phyloP scores from a whole-genome alignment of 1,140 invertebrate species.

The Apis cerana region DNA sequence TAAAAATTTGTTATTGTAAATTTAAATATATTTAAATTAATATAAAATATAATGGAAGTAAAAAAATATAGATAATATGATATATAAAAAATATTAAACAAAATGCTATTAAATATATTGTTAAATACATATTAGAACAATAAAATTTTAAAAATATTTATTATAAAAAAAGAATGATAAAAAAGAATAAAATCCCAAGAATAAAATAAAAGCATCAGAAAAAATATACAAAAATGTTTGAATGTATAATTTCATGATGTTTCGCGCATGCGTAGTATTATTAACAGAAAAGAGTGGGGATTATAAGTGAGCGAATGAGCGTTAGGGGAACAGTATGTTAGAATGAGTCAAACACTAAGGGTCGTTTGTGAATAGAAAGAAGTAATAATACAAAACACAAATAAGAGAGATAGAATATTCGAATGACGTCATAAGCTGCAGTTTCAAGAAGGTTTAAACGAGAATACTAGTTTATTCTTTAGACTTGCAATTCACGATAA shows the following conservation, averaged over 20 bases:
- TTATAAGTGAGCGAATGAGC: not conserved
- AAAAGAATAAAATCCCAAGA: not conserved
- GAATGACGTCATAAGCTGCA: constrained; percentile 39
- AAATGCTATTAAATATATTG: not conserved
- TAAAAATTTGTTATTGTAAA: constrained; percentile 13
- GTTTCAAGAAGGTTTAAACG: constrained; percentile 40
- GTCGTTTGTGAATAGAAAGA: not conserved
- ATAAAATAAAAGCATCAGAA: not conserved
- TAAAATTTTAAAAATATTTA: not conserved
- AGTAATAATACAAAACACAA: not conserved
- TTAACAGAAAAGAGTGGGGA: not conserved
- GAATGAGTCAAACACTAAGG: not conserved
- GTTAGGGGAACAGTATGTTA: not conserved
- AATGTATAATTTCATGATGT: not conserved
- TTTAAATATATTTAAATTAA: not conserved
- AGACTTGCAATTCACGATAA: not conserved
- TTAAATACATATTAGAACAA: not conserved
- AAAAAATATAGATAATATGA: not conserved
- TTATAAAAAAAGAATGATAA: too few species aligned
- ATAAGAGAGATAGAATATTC: not conserved
- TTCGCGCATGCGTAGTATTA: not conserved
- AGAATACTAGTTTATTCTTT: constrained; percentile 29
- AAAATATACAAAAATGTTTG: not conserved
- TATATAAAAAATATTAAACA: not conserved
- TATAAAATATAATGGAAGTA: not conserved